Percentiles rank a stretch among this genome's conserved stretches.
phyloP scores from a whole-genome alignment of 2,113 vertebrate species.

The Pedetes capensis region DNA sequence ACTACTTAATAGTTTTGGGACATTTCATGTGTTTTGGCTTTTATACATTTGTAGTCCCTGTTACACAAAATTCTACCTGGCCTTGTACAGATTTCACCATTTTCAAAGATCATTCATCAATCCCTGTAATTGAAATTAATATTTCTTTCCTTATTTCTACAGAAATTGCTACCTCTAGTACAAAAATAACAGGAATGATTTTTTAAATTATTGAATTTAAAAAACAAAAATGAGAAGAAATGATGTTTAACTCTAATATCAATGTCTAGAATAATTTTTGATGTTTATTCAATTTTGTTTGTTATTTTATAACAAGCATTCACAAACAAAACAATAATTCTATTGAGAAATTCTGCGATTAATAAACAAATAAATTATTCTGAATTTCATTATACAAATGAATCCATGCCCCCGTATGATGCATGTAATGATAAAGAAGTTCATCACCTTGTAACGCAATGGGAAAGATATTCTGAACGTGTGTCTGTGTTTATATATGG shows the following conservation, averaged over 20 bases:
- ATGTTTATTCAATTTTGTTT: conserved; percentile 5
- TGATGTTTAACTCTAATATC: background rate
- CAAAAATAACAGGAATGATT: conserved; percentile 7
- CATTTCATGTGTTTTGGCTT: background rate
- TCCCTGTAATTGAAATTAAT: background rate
- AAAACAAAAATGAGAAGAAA: background rate
- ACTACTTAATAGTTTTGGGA: background rate
- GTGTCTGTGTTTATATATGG: background rate
- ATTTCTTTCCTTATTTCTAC: background rate
- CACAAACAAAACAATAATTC: background rate
- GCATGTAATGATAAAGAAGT: background rate
- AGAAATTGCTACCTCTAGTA: background rate
- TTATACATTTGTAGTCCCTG: background rate
- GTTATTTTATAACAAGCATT: background rate
- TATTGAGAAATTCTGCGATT: background rate
- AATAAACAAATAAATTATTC: background rate
- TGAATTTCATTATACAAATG: conserved; percentile 32
- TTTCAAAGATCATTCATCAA: background rate
- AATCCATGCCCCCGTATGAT: background rate
- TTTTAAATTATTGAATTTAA: conserved; percentile 38
- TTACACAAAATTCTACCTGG: background rate
- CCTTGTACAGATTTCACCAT: background rate
- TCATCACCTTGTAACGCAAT: background rate
- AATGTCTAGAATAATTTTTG: background rate
- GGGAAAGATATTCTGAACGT: background rate